Conservation (phyloP, 2,888 invertebrate species). For the Sesamia inferens region DNA sequence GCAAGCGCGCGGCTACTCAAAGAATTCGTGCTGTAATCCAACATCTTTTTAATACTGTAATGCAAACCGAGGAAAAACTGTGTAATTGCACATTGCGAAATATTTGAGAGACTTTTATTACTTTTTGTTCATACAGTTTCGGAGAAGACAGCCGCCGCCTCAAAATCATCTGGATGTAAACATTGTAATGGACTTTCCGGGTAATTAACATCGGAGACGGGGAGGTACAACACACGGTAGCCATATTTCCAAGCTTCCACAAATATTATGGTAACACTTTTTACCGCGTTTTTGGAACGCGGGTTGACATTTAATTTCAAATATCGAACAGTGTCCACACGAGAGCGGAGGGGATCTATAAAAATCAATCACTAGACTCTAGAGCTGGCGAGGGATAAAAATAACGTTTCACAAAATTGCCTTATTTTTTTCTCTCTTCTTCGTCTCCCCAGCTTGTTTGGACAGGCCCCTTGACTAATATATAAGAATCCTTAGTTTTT, state of each 20-base stretch:
- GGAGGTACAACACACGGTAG: slow-evolving; percentile 8
- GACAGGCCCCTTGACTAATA: slow-evolving; percentile 46
- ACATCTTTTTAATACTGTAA: slow-evolving; percentile 63
- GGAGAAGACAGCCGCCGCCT: slow-evolving; percentile 47
- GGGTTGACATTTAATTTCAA: slow-evolving; percentile 45
- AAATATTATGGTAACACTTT: slow-evolving; percentile 15
- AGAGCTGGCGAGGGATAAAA: slow-evolving; percentile 34
- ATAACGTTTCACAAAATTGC: slow-evolving; percentile 41
- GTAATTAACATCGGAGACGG: slow-evolving; percentile 36
- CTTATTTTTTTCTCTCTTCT: slow-evolving; percentile 23
- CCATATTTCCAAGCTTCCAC: slow-evolving; percentile 17
- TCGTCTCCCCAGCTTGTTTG: slow-evolving; percentile 46
- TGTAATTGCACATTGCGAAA: slow-evolving; percentile 65
- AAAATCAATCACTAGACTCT: slow-evolving; percentile 45
- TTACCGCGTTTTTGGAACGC: slow-evolving; percentile 5
- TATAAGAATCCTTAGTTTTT: too few relatives aligned
- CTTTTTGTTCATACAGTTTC: slow-evolving; percentile 49
- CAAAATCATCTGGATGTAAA: slow-evolving; percentile 53
- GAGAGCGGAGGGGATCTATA: slow-evolving; percentile 26
- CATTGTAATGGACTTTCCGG: slow-evolving; percentile 45
- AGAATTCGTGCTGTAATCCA: slow-evolving; percentile 68
- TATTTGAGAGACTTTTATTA: slow-evolving; percentile 57
- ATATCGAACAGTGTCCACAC: slow-evolving; percentile 36
- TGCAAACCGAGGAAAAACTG: slow-evolving; percentile 53
- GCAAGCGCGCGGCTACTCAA: slow-evolving; percentile 63